Evolutionary conservation across 1,140 invertebrate species (phyloP).

Genomic region (Oppia nitens): DNA sequence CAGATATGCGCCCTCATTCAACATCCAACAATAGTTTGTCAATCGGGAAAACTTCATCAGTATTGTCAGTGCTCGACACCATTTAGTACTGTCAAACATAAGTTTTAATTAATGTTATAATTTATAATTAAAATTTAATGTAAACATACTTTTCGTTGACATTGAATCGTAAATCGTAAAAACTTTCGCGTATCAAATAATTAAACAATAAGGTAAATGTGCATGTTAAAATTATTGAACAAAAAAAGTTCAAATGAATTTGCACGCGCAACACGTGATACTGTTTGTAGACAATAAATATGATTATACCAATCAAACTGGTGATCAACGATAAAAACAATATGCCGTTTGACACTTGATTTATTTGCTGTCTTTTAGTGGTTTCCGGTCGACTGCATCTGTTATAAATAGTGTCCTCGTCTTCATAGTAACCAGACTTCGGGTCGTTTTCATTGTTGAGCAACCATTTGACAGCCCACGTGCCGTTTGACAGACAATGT

Average conservation of each 20-base stretch:
- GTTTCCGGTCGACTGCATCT: conserved; percentile 1
- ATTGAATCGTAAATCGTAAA: background rate
- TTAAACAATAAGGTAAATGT: background rate
- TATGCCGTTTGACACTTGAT: background rate
- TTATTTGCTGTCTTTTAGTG: background rate
- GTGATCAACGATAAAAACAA: conserved; percentile 8
- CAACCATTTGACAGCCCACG: conserved; percentile 9
- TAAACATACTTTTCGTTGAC: conserved; percentile 11
- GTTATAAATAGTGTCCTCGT: conserved; percentile 12
- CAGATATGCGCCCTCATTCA: conserved; percentile 38
- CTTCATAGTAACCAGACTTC: background rate
- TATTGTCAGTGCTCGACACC: background rate
- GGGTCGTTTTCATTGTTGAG: background rate
- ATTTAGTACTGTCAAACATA: conserved; percentile 1
- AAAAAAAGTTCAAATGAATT: conserved; percentile 5
- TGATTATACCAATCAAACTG: background rate
- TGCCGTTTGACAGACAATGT: conserved; percentile 10
- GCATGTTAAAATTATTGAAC: background rate
- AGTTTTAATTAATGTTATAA: no score
- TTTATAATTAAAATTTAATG: no score
- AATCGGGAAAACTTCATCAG: background rate
- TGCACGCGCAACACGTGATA: background rate
- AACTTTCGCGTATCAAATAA: background rate
- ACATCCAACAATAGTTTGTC: conserved; percentile 42
- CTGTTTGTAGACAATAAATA: background rate